These are phyloP conservation scores for Percina caprodes DNA, from an alignment of 2,113 vertebrate species.

Conservation along the genomic window DNA sequence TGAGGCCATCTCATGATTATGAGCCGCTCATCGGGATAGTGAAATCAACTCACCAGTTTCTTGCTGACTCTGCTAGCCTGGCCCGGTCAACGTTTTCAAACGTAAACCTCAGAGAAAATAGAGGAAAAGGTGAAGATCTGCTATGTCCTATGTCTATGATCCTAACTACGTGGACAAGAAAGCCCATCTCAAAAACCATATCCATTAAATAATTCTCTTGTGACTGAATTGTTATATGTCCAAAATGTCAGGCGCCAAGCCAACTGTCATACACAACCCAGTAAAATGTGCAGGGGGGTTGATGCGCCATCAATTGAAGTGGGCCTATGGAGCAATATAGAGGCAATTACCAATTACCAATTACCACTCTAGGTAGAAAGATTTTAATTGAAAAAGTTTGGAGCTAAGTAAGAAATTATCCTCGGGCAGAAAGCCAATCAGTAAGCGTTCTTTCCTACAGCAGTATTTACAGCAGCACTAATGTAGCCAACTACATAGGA, in stretches of 20 bases:
- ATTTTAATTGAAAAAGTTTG: slow-evolving; percentile 25
- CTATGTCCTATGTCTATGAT: too few species aligned
- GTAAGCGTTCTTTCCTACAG: background rate
- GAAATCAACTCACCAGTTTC: too few species aligned
- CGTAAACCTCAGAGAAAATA: too few species aligned
- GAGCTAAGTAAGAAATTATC: slow-evolving; percentile 14
- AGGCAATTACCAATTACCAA: slow-evolving; percentile 5
- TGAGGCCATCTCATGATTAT: too few species aligned
- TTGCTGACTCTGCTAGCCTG: too few species aligned
- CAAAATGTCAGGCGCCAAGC: background rate
- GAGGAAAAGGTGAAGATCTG: too few species aligned
- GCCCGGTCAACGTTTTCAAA: too few species aligned
- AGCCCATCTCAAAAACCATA: too few species aligned
- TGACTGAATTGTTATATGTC: background rate
- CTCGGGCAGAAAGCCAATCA: background rate
- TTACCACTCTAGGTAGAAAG: slow-evolving; percentile 1
- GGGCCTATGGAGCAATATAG: background rate
- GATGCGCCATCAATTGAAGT: background rate
- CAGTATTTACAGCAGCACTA: slow-evolving; percentile 15
- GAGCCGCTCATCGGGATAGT: too few species aligned
- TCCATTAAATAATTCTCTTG: background rate
- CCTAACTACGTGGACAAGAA: too few species aligned
- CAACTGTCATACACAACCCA: background rate
- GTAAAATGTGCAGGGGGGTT: background rate
- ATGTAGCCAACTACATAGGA: background rate